phyloP scores from a whole-genome alignment of 2,888 invertebrate genomes.

The Agriotes lineatus region DNA sequence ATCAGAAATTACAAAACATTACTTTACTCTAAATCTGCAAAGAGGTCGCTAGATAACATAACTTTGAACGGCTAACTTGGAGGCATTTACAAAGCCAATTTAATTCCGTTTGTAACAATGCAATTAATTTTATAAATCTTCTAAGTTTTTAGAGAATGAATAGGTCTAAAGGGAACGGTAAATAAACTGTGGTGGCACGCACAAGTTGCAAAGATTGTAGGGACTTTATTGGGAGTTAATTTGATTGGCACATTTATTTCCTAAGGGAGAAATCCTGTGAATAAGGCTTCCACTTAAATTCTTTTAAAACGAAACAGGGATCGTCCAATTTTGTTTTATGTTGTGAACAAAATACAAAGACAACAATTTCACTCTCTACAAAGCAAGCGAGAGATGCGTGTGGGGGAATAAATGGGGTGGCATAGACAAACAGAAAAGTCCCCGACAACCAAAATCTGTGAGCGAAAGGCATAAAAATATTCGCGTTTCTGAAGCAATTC shows the following conservation, averaged over 20 bases:
- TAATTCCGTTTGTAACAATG: background rate
- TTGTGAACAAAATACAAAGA: background rate
- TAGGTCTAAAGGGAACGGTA: constrained; percentile 54
- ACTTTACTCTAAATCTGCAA: no score
- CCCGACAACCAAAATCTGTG: no score
- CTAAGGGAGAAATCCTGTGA: constrained; percentile 48
- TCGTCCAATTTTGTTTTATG: constrained; percentile 23
- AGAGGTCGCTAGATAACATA: background rate
- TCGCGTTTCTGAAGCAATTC: no score
- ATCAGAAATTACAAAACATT: background rate
- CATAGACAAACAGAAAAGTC: background rate
- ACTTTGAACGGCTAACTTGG: constrained; percentile 15
- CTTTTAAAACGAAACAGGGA: constrained; percentile 19
- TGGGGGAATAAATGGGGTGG: background rate
- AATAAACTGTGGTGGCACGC: constrained; percentile 52
- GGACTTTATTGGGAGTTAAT: constrained; percentile 57
- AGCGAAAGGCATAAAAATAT: no score
- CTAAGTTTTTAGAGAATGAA: constrained; percentile 54
- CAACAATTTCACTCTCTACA: constrained; percentile 1
- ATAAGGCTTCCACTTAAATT: constrained; percentile 26
- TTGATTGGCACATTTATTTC: constrained; percentile 57
- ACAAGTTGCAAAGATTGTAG: constrained; percentile 50
- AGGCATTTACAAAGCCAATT: background rate
- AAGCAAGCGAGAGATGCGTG: background rate
- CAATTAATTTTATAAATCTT: constrained; percentile 36